phyloP scores from a whole-genome alignment of 1,140 invertebrate genomes.

The Papilio polytes region DNA sequence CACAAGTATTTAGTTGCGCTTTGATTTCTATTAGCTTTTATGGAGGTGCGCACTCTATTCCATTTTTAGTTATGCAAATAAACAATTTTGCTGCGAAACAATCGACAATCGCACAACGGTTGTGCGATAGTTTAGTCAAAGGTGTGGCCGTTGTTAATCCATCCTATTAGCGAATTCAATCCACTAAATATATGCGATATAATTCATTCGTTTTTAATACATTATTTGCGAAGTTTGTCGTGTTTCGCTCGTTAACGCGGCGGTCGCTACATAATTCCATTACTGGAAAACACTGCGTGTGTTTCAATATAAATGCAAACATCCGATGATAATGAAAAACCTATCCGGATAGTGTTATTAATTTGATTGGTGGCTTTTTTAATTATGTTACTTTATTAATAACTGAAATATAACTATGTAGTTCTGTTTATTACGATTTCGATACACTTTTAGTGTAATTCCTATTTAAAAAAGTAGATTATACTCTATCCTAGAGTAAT shows the following conservation, averaged over 20 bases:
- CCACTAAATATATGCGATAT: conserved; percentile 14
- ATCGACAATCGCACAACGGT: no score
- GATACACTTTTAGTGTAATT: no score
- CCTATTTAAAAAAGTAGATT: no score
- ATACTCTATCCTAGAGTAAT: no score
- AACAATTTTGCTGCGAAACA: no score
- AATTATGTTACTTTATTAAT: conserved; percentile 6
- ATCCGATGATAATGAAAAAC: conserved; percentile 33
- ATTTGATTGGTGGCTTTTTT: conserved; percentile 35
- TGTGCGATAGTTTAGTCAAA: no score
- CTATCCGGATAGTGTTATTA: conserved; percentile 34
- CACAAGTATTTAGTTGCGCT: no score
- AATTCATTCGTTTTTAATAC: conserved; percentile 38
- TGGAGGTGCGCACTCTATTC: no score
- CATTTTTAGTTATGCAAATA: no score
- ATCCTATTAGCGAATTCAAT: neutral
- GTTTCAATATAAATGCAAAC: conserved; percentile 38
- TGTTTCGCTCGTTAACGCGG: conserved; percentile 34
- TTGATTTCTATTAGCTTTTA: no score
- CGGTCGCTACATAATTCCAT: conserved; percentile 39
- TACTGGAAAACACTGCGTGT: conserved; percentile 37
- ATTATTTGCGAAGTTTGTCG: conserved; percentile 37
- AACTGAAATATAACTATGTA: neutral
- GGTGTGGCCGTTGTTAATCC: no score
- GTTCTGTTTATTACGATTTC: neutral